Base-by-base conservation (phyloP, 2,797 vertebrate species). In the Miichthys miiuy region DNA sequence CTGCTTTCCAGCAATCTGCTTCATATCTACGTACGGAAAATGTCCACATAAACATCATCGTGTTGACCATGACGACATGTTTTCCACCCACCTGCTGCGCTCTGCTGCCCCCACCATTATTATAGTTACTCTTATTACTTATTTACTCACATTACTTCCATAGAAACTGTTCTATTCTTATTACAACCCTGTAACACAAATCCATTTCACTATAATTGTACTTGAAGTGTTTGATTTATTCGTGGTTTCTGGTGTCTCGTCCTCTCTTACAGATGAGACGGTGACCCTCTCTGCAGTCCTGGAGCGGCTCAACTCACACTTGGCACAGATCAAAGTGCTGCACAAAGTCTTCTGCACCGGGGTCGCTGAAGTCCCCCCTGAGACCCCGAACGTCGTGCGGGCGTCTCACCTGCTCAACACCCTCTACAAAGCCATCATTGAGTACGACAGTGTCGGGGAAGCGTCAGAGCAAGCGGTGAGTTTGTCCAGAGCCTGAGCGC, bases 401-500 rank as follows among this genome's bases (percentile, higher is more conserved):
- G 98, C 98, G 0, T 99, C 98, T 21, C 98, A 99, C 87, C 88
- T 99, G 67, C 97, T 99, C 75, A 99, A 99, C 92, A 99, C 97
- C 0, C 93, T 99, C 57, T 99, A 99, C 95, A 99, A 99, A 91
- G 97, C 98, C 41, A 99, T 99, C 88, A 96, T 99, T 0, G 98
- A 99, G 71, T 98, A 98, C 9, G 97, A 99, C 94, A 97, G 95
- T 0, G 96, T 96, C 12, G 98, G 98, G 51, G 97, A 99, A 88
- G 98, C 98, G 0, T 97, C 98, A 0, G 97, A 98, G 79, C 97
- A 99, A 87, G 96, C 96, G 1, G 98, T 99, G 93, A 80, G 95
- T 91, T 79, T 10, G 2, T 3, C 12, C 17, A 1, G 65, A 38
- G 34, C 2, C 34, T 41, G 25, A 48, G 21, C 16, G 63, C 3